Percentiles rank a stretch among this genome's conserved stretches.
phyloP scores from a whole-genome alignment of 2,797 vertebrate genomes.

The Mus caroli region DNA sequence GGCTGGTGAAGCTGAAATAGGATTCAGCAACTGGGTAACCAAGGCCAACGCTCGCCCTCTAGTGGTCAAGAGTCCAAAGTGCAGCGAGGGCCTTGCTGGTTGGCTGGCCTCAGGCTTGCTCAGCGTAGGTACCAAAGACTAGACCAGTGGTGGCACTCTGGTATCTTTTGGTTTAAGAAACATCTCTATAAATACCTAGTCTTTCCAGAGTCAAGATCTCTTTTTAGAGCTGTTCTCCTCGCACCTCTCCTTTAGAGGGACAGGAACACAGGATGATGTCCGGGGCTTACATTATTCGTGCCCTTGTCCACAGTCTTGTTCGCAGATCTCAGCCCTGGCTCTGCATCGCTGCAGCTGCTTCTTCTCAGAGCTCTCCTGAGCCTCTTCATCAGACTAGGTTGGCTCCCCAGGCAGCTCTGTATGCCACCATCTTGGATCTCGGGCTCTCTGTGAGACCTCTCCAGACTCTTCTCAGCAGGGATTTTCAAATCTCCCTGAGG shows the following conservation, averaged over 20 bases:
- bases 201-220: background rate
- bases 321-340: background rate
- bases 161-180: background rate
- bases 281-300: background rate
- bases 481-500: background rate
- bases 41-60: background rate
- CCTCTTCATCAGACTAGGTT: background rate
- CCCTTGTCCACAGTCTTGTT: background rate
- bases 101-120: background rate
- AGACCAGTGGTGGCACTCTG: too few species aligned
- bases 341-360: background rate
- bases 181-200: background rate
- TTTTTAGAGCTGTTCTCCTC: background rate
- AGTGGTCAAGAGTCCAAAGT: background rate
- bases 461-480: background rate
- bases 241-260: background rate
- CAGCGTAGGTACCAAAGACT: background rate
- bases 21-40: background rate
- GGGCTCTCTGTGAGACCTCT: background rate
- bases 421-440: background rate
- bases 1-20: background rate
- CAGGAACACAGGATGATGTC: background rate
- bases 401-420: background rate
- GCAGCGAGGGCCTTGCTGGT: background rate
- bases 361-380: background rate